Base-by-base conservation (phyloP, 1,140 invertebrate genomes). In the Popillia japonica region DNA sequence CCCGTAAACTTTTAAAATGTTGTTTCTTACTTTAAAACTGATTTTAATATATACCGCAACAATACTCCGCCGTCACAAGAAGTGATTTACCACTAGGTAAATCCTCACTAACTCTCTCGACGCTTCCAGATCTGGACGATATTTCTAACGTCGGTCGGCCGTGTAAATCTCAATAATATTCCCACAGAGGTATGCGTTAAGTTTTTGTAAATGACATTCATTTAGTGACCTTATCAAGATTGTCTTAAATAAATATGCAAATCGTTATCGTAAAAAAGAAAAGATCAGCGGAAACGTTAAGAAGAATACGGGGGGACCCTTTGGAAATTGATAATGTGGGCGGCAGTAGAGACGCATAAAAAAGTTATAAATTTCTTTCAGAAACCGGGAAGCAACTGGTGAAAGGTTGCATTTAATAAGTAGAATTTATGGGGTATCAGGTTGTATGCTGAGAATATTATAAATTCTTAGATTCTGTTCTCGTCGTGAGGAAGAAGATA, bases 1-100 rank as follows among this genome's bases (percentile, higher is more conserved):
- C 20, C 61, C 22, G 61, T 68, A 68, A 27, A 68, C 61, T 68
- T 68, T 68, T 68, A 68, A 68, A 68, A 68, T 68, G 61, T 68
- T 27, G 61, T 68, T 68, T 22, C 61, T 68, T 68, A 27, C 61
- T 14, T 68, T 23, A 68, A 68, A 68, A 68, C 61, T 68, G 61
- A 68, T 68, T 34, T 68, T 68, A 68, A 68, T 68, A 68, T 68
- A 68, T 68, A 22, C 61, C 27, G 22, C 22, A 22, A 68, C 61
- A 68, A 68, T 68, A 68, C 10, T 68, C 22, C 4, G 2, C 61
- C 27, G 61, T 68, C 61, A 68, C 20, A 27, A 68, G 7, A 14
- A 23, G 20, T 68, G 61, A 68, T 68, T 68, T 68, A 68, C 10
- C 61, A 34, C 61, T 20, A n/a, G 61, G 61, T 20, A 68, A 68